These are phyloP conservation scores for Zosterops borbonicus DNA, from an alignment of 2,113 vertebrate species.

Conservation along the genomic window DNA sequence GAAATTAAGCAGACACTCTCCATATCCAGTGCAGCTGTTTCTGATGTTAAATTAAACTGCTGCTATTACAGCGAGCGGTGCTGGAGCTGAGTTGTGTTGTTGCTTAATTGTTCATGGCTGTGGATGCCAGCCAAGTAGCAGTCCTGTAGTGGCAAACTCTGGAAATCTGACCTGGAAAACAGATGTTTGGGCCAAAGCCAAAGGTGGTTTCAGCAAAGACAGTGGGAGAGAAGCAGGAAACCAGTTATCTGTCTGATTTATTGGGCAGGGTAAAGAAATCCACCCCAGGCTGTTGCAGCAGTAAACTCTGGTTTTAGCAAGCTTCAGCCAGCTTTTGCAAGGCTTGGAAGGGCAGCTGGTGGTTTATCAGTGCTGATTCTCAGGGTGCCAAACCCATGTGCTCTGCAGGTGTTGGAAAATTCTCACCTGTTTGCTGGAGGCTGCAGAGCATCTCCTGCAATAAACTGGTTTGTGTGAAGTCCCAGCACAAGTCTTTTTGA, in stretches of 20 bases:
- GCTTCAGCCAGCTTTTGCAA: not conserved
- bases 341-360: not conserved
- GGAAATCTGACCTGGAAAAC: conserved; percentile 24
- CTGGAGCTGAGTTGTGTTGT: not conserved
- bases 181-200: conserved; percentile 58
- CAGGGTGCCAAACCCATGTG: not conserved
- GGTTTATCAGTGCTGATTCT: not conserved
- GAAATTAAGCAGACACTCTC: conserved; percentile 44
- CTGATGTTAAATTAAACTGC: conserved; percentile 36
- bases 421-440: not conserved
- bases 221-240: conserved; percentile 15
- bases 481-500: not conserved
- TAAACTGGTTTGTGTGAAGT: not conserved
- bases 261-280: not conserved
- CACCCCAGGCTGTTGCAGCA: not conserved
- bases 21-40: conserved; percentile 45
- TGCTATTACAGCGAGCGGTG: not conserved
- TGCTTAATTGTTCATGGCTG: conserved; percentile 27
- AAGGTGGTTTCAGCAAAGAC: conserved; percentile 5
- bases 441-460: not conserved
- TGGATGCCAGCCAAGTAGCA: conserved; percentile 25
- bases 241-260: conserved; percentile 49
- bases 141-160: not conserved
- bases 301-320: not conserved
- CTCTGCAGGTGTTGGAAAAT: not conserved